Conservation (phyloP, 2,113 vertebrate species). For the Lophotis ruficrista region DNA sequence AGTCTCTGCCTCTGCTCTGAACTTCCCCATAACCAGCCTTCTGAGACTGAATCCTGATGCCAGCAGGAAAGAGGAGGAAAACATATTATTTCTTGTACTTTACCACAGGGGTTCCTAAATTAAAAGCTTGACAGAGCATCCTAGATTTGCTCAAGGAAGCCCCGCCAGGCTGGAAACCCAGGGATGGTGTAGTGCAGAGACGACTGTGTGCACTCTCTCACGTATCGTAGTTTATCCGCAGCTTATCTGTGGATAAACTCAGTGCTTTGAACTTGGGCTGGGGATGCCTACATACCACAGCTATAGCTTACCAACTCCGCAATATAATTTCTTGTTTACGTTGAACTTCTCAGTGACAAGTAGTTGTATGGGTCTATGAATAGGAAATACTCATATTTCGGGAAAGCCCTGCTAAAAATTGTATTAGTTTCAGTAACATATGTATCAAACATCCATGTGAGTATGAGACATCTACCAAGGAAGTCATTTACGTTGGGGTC, state of each 20-base stretch:
- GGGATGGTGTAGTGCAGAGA: not conserved
- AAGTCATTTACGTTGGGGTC: not conserved
- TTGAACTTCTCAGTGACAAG: not conserved
- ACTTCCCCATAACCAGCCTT: not conserved
- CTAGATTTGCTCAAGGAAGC: not conserved
- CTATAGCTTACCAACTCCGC: not conserved
- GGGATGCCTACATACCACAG: not conserved
- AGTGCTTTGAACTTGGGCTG: not conserved
- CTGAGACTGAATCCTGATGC: not conserved
- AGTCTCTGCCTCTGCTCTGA: not conserved
- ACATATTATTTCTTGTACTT: not conserved
- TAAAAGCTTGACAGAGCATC: not conserved
- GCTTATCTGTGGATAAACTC: not conserved
- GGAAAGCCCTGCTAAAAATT: not conserved
- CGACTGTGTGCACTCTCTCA: fast-evolving
- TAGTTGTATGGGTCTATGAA: not conserved
- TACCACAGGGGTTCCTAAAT: not conserved
- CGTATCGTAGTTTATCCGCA: fast-evolving
- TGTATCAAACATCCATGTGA: not conserved
- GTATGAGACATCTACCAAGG: not conserved
- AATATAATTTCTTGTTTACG: not conserved
- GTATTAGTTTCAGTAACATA: not conserved
- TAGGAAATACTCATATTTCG: not conserved
- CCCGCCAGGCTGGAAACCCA: not conserved
- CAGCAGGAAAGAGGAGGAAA: not conserved